Percentiles rank a stretch among this genome's conserved stretches.
phyloP scores from a whole-genome alignment of 1,140 invertebrate genomes.

The Lithobius niger region DNA sequence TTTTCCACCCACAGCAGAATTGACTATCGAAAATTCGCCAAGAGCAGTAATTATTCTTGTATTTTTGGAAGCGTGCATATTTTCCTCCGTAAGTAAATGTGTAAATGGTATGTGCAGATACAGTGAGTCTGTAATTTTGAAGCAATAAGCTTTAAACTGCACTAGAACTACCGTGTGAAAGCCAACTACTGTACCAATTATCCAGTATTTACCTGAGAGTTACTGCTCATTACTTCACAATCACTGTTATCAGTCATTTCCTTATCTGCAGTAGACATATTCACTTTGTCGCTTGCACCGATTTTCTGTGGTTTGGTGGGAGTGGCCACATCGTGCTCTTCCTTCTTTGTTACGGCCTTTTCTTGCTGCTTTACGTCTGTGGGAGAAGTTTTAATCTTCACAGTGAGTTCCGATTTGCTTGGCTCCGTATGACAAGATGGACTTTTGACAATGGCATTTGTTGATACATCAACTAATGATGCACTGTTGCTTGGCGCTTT shows the following conservation, averaged over 20 bases:
- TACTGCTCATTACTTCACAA: neutral
- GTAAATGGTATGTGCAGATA: too few relatives aligned
- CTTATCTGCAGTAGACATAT: constrained; percentile 6
- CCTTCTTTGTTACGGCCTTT: neutral
- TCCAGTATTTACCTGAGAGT: neutral
- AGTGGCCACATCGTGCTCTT: neutral
- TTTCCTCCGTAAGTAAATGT: too few relatives aligned
- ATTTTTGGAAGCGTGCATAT: too few relatives aligned
- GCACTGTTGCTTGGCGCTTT: constrained; percentile 1
- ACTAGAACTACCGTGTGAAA: too few relatives aligned
- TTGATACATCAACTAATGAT: too few relatives aligned
- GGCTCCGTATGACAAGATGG: neutral
- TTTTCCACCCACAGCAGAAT: too few relatives aligned
- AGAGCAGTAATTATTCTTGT: too few relatives aligned
- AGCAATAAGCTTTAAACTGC: too few relatives aligned
- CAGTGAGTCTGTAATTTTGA: too few relatives aligned
- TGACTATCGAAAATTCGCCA: too few relatives aligned
- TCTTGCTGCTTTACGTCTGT: neutral
- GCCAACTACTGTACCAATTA: too few relatives aligned
- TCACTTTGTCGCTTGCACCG: neutral
- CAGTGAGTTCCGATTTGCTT: constrained; percentile 14
- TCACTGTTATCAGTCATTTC: neutral
- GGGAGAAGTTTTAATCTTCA: constrained; percentile 15
- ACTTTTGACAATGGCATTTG: constrained; percentile 15
- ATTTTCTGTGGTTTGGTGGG: neutral